Percentiles rank a stretch among this genome's conserved stretches.
These are phyloP conservation scores for Agrypnus murinus DNA, from an alignment of 2,888 invertebrate genomes.

Conservation along the genomic window DNA sequence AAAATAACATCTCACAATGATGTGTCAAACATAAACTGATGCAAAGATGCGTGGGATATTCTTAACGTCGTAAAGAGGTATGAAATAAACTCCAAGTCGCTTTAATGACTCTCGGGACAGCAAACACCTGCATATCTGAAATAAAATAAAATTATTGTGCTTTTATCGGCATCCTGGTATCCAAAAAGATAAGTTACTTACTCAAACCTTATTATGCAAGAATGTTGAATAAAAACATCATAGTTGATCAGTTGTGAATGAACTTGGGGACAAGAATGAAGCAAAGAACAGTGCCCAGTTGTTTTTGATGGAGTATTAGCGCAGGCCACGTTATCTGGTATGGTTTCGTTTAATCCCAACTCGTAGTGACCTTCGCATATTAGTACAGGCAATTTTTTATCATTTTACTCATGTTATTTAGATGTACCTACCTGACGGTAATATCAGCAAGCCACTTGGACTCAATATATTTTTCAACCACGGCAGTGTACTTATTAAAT, in stretches of 20 bases:
- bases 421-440: constrained; percentile 9
- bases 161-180: not conserved
- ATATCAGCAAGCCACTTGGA: not conserved
- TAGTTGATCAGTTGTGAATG: constrained; percentile 2
- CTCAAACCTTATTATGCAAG: constrained; percentile 36
- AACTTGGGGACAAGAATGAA: constrained; percentile 30
- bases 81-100: too few species aligned
- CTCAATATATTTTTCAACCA: constrained; percentile 27
- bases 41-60: too few species aligned
- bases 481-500: constrained; percentile 2
- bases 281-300: constrained; percentile 38
- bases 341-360: constrained; percentile 39
- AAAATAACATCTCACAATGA: too few species aligned
- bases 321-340: constrained; percentile 32
- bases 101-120: too few species aligned
- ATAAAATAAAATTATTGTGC: not conserved
- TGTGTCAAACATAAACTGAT: too few species aligned
- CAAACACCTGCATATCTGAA: constrained; percentile 43
- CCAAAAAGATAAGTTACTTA: constrained; percentile 13
- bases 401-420: not conserved
- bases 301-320: constrained; percentile 33
- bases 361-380: constrained; percentile 31
- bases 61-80: too few species aligned
- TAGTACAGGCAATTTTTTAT: too few species aligned
- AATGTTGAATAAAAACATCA: constrained; percentile 32